Base-by-base conservation (phyloP, 2,113 vertebrate species). In the Ceyx cyanopectus region DNA sequence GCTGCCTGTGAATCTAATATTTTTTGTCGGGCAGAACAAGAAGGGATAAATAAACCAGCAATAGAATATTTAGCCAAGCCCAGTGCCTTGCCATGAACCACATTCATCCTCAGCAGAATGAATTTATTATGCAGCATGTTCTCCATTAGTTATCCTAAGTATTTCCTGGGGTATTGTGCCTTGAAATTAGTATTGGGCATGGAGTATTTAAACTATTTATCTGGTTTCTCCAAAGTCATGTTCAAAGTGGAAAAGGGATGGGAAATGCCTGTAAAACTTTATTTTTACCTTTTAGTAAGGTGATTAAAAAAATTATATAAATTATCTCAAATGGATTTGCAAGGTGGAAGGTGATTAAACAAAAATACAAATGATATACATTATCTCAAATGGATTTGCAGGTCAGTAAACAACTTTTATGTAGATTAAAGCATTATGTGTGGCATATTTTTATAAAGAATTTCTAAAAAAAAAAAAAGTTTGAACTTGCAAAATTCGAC, bases 71-170 rank as follows among this genome's bases (percentile, higher is more conserved):
- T 21, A 85, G 82, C 63, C 45, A 89, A n/a, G 17, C 50, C 13
- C 21, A 40, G 0, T 17, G 56, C 41, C 46, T 82, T 76, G 79
- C 41, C 72, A 58, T 21, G 41, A 57, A 41, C 67, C 60, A 50
- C 60, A 12, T 68, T 87, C 87, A 45, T 61, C 87, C 85, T 76
- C 30, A 79, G 32, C 37, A 76, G 40, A 79, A 76, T 76, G 26
- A 65, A n/a, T 61, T 89, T 40, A n/a, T 87, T 89, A 56, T 2
- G 3, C 48, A 84, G 32, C 6, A 2, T 60, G 45, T 60, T 34
- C 48, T 91, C 73, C 5, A 60, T 62, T 32, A 75, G 34, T 89
- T 93, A 76, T 82, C 93, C 48, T 69, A 50, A 81, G 51, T 87
- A 74, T 75, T 94, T 89, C 66, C 61, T 75, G 66, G 48, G 2